Percentiles rank a stretch among this genome's conserved stretches.
phyloP scores from a whole-genome alignment of 1,140 invertebrate species.

The Anastrepha obliqua region DNA sequence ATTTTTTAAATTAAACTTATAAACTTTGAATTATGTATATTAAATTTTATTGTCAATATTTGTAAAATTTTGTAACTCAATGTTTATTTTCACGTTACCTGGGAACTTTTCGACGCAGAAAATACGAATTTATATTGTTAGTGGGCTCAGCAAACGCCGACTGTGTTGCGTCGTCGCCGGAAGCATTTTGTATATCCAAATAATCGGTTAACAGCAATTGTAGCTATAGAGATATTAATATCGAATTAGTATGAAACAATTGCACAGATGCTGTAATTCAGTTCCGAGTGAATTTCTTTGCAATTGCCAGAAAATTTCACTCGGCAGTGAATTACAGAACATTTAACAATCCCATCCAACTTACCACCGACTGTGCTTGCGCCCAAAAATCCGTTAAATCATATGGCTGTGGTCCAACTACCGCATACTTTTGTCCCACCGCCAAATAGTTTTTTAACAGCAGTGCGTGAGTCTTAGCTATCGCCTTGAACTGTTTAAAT shows the following conservation, averaged over 20 bases:
- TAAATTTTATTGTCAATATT: too few relatives aligned
- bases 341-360: constrained; percentile 63
- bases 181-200: constrained; percentile 85
- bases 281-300: too few relatives aligned
- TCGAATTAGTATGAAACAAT: neutral
- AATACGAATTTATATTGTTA: constrained; percentile 74
- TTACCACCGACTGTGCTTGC: constrained; percentile 90
- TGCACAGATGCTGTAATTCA: too few relatives aligned
- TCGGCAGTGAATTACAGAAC: neutral
- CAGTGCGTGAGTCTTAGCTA: constrained; percentile 82
- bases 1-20: too few relatives aligned
- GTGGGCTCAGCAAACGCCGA: constrained; percentile 77
- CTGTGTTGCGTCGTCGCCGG: constrained; percentile 78
- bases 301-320: too few relatives aligned
- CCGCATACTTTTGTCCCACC: constrained; percentile 77
- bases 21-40: too few relatives aligned
- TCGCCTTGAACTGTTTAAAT: constrained; percentile 84
- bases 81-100: constrained; percentile 71
- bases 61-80: too few relatives aligned
- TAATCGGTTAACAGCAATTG: constrained; percentile 88
- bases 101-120: constrained; percentile 78
- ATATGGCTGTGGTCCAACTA: constrained; percentile 79
- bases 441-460: constrained; percentile 80
- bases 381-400: constrained; percentile 91
- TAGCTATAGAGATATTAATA: constrained; percentile 77